A percentile compares a stretch with the other conserved stretches of the same genome.
Evolutionary conservation across 2,888 invertebrate genomes (phyloP).

Genomic region (Prosopocoilus inquinatus): DNA sequence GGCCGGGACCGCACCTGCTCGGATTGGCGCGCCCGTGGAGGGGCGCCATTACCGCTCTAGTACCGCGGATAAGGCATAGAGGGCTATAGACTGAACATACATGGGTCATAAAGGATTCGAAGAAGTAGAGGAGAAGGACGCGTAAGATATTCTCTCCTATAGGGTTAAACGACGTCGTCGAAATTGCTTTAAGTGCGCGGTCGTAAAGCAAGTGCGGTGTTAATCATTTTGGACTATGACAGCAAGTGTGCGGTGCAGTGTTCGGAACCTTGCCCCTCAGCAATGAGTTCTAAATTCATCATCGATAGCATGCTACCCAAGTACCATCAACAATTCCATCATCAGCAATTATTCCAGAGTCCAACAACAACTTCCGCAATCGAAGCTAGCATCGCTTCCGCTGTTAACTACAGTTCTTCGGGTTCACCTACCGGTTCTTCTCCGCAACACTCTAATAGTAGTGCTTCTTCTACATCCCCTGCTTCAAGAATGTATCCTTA

Average conservation of each 20-base stretch:
- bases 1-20: constrained; percentile 56
- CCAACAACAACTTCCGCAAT: constrained; percentile 60
- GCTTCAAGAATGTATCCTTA: constrained; percentile 89
- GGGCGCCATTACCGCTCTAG: constrained; percentile 57
- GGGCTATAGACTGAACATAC: constrained; percentile 82
- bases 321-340: constrained; percentile 80
- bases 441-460: constrained; percentile 61
- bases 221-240: constrained; percentile 40
- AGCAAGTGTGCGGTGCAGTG: constrained; percentile 47
- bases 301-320: constrained; percentile 97
- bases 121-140: constrained; percentile 66
- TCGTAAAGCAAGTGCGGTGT: constrained; percentile 43
- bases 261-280: constrained; percentile 48
- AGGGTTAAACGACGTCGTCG: constrained; percentile 46
- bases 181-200: constrained; percentile 38
- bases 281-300: constrained; percentile 97
- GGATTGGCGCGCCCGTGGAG: constrained; percentile 50
- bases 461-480: constrained; percentile 59
- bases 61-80: constrained; percentile 71
- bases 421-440: constrained; percentile 67
- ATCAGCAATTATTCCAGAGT: constrained; percentile 60
- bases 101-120: constrained; percentile 84
- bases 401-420: constrained; percentile 59
- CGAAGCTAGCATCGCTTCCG: constrained; percentile 71
- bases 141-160: constrained; percentile 51